Evolutionary conservation across 92 coral and sea anemone genomes (phyloP), one percentile per base, ranked within the genome.

Genomic region (Chrysogorgia sp.): DNA sequence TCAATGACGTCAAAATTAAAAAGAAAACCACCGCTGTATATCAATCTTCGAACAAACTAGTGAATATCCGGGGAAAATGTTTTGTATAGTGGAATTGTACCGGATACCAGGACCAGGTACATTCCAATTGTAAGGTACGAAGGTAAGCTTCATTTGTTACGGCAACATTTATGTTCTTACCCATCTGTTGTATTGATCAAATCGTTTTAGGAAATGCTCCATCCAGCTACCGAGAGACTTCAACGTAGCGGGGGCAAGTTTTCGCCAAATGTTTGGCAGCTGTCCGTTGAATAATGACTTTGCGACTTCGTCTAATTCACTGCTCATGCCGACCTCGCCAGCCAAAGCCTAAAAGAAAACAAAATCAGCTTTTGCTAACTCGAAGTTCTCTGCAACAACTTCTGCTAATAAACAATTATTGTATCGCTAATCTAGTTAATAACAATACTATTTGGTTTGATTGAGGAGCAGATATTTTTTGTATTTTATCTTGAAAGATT

Each of bases 261-360:
- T 94, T 41, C 98, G 86, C 98, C 98, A 94, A 63, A 92, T 92
- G 82, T 90, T 91, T 12, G 98, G 98, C 49, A 94, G 77, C 80
- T 90, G 96, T 58, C 98, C 98, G 58, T 94, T 94, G 60, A 94
- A 94, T 77, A 94, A 87, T 15, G 97, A 92, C 64, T 90, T 86
- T 26, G 98, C 96, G 8, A 94, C 98, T 63, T 94, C 98, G 48
- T 94, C 98, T 67, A 94, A 86, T 63, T 94, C 98, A 69, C 91
- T 94, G 82, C 98, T 94, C 98, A 94, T 94, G 14, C 98, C 98
- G 34, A 94, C 98, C 61, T 94, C 98, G 43, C 98, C 98, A 7
- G 97, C 98, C 20, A 94, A 89, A 4, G 98, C 98, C 98, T 94
- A 75, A 61, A 63, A 19, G 67, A 28, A 57, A 48, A 77, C 21